Conservation (phyloP, 2,797 vertebrate genomes). For the Paedocypris micromegethes region DNA sequence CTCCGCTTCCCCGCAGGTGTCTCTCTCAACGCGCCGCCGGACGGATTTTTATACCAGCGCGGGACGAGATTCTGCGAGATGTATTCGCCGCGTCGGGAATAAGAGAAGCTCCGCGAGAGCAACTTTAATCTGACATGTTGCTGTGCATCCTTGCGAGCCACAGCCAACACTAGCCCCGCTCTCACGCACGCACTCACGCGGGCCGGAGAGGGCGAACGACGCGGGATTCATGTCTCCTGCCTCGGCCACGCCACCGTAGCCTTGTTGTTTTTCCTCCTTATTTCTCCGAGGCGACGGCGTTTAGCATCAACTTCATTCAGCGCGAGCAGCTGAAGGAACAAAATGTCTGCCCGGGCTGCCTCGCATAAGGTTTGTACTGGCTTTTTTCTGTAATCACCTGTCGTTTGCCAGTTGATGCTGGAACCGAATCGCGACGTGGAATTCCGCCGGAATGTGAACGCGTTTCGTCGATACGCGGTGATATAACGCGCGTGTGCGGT, state of each 20-base stretch:
- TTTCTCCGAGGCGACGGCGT: constrained; percentile 30
- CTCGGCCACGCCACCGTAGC: background rate
- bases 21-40: constrained; percentile 44
- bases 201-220: constrained; percentile 19
- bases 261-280: background rate
- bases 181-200: constrained; percentile 29
- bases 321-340: constrained; percentile 56
- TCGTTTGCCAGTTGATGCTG: background rate
- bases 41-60: constrained; percentile 15
- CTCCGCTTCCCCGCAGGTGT: constrained; percentile 46
- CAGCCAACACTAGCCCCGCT: constrained; percentile 39
- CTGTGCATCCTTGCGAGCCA: constrained; percentile 36
- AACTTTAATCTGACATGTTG: constrained; percentile 53
- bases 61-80: constrained; percentile 13
- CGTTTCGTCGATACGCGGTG: background rate
- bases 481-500: constrained; percentile 15
- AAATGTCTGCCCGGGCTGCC: constrained; percentile 74
- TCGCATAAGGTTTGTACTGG: constrained; percentile 62
- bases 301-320: constrained; percentile 52
- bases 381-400: constrained; percentile 2
- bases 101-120: constrained; percentile 24
- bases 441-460: background rate
- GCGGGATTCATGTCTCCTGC: constrained; percentile 1
- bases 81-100: constrained; percentile 25
- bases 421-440: background rate